Evolutionary conservation across 1,140 invertebrate genomes (phyloP).

Genomic region (Odontomachus brunneus): DNA sequence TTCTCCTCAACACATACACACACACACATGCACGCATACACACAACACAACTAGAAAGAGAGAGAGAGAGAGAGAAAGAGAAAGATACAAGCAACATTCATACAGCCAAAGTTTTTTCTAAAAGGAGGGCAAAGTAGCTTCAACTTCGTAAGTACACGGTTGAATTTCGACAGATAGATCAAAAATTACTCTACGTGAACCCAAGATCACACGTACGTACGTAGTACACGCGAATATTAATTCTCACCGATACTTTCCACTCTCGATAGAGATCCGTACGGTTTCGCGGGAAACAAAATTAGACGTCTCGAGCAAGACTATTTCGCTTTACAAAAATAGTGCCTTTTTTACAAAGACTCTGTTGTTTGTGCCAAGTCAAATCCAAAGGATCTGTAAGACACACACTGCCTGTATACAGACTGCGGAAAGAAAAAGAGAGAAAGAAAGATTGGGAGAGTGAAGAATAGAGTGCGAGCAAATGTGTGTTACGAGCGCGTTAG

Average conservation of each 20-base stretch:
- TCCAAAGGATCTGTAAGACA: slow-evolving; percentile 62
- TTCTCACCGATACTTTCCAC: slow-evolving; percentile 32
- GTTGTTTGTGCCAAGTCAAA: slow-evolving; percentile 76
- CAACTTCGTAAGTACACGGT: slow-evolving; percentile 3
- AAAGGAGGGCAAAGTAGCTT: slow-evolving; percentile 2
- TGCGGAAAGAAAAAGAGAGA: background rate
- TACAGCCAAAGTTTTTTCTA: slow-evolving; percentile 64
- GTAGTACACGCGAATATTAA: background rate
- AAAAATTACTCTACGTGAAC: background rate
- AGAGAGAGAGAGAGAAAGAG: slow-evolving; percentile 1
- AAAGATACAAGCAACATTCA: slow-evolving; percentile 30
- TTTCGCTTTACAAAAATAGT: slow-evolving; percentile 76
- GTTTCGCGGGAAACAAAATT: slow-evolving; percentile 56
- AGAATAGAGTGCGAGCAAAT: slow-evolving; percentile 17
- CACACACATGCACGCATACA: too few relatives aligned
- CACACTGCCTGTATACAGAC: slow-evolving; percentile 31
- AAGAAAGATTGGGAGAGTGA: slow-evolving; percentile 26
- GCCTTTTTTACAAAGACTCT: slow-evolving; percentile 76
- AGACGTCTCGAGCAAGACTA: slow-evolving; percentile 64
- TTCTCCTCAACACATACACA: background rate
- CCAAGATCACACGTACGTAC: background rate
- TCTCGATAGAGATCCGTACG: slow-evolving; percentile 28
- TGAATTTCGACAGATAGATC: slow-evolving; percentile 34
- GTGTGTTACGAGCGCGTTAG: slow-evolving; percentile 11
- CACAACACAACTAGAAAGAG: too few relatives aligned